Conservation (phyloP, 2,113 vertebrate species). For the Cichladusa arquata region DNA sequence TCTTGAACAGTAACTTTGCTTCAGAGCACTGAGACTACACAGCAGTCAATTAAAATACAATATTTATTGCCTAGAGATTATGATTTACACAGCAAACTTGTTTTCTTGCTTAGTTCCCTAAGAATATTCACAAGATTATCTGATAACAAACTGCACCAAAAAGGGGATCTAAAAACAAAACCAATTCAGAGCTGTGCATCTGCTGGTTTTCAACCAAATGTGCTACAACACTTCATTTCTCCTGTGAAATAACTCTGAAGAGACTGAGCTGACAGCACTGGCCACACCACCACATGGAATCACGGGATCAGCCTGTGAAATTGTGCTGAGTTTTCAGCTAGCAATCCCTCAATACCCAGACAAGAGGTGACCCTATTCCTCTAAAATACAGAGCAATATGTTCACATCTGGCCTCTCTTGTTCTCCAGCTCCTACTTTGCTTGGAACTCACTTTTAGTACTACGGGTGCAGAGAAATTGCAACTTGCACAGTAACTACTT, state of each 20-base stretch:
- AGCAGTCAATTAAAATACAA: background rate
- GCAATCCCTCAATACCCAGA: background rate
- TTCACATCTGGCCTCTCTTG: background rate
- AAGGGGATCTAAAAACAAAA: background rate
- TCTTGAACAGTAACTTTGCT: background rate
- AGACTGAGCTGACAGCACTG: background rate
- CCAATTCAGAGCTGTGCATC: background rate
- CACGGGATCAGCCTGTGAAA: background rate
- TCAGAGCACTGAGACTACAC: background rate
- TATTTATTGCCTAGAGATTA: background rate
- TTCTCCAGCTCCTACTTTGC: background rate
- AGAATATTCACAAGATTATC: background rate
- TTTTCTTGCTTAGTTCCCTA: background rate
- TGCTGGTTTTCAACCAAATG: background rate
- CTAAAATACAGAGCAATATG: background rate
- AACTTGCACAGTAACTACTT: background rate
- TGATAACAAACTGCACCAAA: background rate
- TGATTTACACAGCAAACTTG: fast-evolving
- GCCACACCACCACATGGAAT: background rate
- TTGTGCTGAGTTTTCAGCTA: background rate
- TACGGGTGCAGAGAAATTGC: background rate
- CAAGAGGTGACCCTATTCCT: background rate
- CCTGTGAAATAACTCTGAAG: background rate
- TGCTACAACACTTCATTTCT: background rate
- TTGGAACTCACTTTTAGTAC: background rate